Evolutionary conservation across 2,113 vertebrate genomes (phyloP).

Genomic region (Sclerurus mexicanus): DNA sequence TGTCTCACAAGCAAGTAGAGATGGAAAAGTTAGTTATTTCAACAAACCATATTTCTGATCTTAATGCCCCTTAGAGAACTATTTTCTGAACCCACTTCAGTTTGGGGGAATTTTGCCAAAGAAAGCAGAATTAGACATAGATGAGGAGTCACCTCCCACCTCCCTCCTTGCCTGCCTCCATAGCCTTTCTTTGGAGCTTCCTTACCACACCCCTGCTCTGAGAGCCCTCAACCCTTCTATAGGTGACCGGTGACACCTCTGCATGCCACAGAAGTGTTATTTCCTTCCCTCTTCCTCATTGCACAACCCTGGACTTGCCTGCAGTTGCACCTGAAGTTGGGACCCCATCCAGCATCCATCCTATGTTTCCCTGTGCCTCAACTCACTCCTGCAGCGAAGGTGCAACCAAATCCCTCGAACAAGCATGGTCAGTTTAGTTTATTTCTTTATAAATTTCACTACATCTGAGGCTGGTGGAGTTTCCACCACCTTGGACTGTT

Average conservation of each 20-base stretch:
- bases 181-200: neutral
- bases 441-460: neutral
- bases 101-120: neutral
- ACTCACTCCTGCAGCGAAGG: neutral
- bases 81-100: neutral
- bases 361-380: accelerated
- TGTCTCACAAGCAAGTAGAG: neutral
- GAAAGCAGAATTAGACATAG: neutral
- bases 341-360: neutral
- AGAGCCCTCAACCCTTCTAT: neutral
- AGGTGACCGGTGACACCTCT: neutral
- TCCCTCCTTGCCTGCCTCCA: neutral
- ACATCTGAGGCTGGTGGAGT: neutral
- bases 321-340: neutral
- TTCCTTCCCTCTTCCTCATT: neutral
- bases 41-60: neutral
- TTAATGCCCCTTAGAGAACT: neutral
- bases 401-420: neutral
- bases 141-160: neutral
- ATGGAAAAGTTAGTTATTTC: neutral
- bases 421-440: neutral
- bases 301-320: neutral
- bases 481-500: neutral
- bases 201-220: neutral
- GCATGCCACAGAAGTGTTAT: accelerated